Base-by-base conservation (phyloP, 2,888 invertebrate species). In the Halocaridina rubra region DNA sequence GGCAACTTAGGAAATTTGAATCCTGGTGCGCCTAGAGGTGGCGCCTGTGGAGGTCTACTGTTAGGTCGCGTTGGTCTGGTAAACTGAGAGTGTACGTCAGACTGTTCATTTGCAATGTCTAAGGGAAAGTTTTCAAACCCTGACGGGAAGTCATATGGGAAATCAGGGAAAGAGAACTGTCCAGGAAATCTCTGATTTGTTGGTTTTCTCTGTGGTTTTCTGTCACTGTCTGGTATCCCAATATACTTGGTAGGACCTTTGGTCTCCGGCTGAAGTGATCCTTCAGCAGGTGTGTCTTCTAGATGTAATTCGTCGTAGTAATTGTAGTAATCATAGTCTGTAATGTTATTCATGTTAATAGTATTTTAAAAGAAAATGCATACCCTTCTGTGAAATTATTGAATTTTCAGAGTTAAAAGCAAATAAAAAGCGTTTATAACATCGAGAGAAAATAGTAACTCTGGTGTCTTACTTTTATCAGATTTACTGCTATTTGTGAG, bases 291-390 rank as follows among this genome's bases (percentile, higher is more conserved):
- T 8, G 24, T 24, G 32, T 32, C 77, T n/a, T 19, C 75, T n/a
- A 19, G 24, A 3, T 10, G 32, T 57, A 24, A 71, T 30, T 24
- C 76, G 33, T 77, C 72, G 57, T 69, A 33, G 57, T 79, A 46
- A 75, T 80, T 64, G 61, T 84, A 79, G 79, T 80, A 75, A 67
- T 79, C 84, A 59, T 84, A 80, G 84, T 84, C 84, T 84, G 84
- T 27, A 84, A 84, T 29, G 32, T 16, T n/a, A 53, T n/a, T 53
- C 16, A n/a, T n/a, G 19, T 19, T 5, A 22, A n/a, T 22, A 13
- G 57, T 5, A 19, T 22, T 19, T n/a, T 22, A 13, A n/a, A 13
- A 46, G 22, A n/a, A 22, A 7, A 57, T 22, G n/a, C n/a, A n/a
- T n/a, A n/a, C n/a, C n/a, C n/a, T n/a, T n/a, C n/a, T n/a, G n/a